Percentiles rank a stretch among this genome's conserved stretches.
phyloP scores from a whole-genome alignment of 92 coral and sea anemone species.

The Parazoanthus darwini region DNA sequence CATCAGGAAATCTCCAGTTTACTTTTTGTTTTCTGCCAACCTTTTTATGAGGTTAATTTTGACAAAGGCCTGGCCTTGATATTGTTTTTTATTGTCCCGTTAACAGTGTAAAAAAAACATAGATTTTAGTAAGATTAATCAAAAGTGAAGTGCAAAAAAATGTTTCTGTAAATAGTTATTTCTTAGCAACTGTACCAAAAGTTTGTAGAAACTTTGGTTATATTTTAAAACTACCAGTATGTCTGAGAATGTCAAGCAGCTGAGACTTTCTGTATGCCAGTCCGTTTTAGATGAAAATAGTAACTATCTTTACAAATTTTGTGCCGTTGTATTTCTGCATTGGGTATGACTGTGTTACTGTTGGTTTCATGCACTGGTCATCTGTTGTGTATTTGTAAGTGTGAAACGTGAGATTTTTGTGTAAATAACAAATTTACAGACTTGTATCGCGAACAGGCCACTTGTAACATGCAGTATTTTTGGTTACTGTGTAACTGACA shows the following conservation, averaged over 20 bases:
- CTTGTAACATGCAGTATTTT: conserved; percentile 32
- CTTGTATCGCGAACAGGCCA: conserved; percentile 13
- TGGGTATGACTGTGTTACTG: not conserved
- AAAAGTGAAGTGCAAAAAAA: not conserved
- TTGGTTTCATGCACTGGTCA: not conserved
- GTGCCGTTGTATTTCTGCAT: not conserved
- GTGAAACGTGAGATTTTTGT: not conserved
- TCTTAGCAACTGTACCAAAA: not conserved
- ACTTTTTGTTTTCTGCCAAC: not conserved
- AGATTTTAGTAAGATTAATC: not conserved
- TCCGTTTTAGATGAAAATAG: not conserved
- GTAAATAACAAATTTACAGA: conserved; percentile 28
- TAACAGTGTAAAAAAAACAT: too few species aligned
- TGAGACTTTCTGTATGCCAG: not conserved
- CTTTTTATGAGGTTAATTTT: not conserved
- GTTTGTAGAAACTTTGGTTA: too few species aligned
- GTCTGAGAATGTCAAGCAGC: too few species aligned
- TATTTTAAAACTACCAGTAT: too few species aligned
- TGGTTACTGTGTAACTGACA: conserved; percentile 88
- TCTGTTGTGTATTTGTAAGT: not conserved
- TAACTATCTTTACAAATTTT: too few species aligned
- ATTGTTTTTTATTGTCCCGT: too few species aligned
- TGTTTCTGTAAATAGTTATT: not conserved
- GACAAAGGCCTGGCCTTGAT: not conserved
- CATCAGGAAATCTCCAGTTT: not conserved